A percentile compares a stretch with the other conserved stretches of the same genome.
Conservation (phyloP, 2,888 invertebrate genomes). For the Callyntrura sp. region DNA sequence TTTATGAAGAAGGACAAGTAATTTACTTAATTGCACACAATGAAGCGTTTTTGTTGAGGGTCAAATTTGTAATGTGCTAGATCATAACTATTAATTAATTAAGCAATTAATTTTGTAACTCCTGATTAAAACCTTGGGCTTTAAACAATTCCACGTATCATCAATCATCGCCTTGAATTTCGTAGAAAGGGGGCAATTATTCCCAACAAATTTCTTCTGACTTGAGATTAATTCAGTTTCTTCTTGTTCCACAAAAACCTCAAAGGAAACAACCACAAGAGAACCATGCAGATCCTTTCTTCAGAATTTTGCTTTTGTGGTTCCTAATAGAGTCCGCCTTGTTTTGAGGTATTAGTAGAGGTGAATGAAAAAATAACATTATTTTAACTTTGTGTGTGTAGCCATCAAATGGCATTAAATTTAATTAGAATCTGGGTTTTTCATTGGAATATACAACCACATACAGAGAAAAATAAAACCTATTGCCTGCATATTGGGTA, state of each 20-base stretch:
- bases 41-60: not conserved
- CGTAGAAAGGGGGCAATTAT: not conserved
- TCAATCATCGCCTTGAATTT: not conserved
- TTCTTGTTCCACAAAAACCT: not conserved
- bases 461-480: no score
- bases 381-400: constrained; percentile 12
- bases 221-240: no score
- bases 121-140: no score
- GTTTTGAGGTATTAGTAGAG: no score
- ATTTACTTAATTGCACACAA: not conserved
- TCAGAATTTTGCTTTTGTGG: not conserved
- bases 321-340: not conserved
- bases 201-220: not conserved
- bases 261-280: not conserved
- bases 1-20: not conserved
- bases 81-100: not conserved
- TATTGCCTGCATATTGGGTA: no score
- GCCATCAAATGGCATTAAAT: not conserved
- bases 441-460: not conserved
- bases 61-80: not conserved
- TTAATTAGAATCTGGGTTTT: constrained; percentile 35
- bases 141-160: no score
- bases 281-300: not conserved
- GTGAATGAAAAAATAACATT: not conserved
- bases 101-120: no score